phyloP scores from a whole-genome alignment of 2,113 vertebrate species.

The Plecturocebus donacophilus region DNA sequence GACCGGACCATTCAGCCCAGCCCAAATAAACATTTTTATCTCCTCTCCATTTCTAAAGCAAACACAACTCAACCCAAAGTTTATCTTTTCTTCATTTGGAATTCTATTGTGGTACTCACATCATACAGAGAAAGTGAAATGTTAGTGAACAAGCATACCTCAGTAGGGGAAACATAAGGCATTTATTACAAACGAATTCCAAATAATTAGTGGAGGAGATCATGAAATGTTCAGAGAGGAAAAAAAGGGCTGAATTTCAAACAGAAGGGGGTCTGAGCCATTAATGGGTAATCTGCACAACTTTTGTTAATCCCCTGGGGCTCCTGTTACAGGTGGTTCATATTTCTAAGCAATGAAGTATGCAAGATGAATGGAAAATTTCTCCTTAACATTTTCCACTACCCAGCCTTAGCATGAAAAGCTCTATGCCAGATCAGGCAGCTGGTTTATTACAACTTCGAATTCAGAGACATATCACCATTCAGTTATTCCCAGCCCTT shows the following conservation, averaged over 20 bases:
- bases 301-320: constrained; percentile 82
- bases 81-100: constrained; percentile 83
- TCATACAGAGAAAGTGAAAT: constrained; percentile 75
- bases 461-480: constrained; percentile 52
- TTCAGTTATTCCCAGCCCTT: constrained; percentile 3
- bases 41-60: constrained; percentile 77
- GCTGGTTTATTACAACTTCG: constrained; percentile 64
- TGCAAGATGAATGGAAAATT: constrained; percentile 86
- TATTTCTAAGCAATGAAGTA: constrained; percentile 86
- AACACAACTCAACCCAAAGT: constrained; percentile 63
- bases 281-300: constrained; percentile 82
- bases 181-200: constrained; percentile 88
- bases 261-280: constrained; percentile 76
- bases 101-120: constrained; percentile 78
- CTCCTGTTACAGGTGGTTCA: constrained; percentile 86
- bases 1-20: neutral
- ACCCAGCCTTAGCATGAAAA: constrained; percentile 78
- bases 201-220: constrained; percentile 88
- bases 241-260: constrained; percentile 78
- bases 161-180: constrained; percentile 84
- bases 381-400: constrained; percentile 83
- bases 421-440: constrained; percentile 47
- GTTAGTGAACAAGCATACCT: constrained; percentile 70
- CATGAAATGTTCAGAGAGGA: constrained; percentile 76
- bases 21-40: constrained; percentile 75